These are phyloP conservation scores for Phaethornis superciliosus DNA, from an alignment of 2,113 vertebrate species.

Conservation along the genomic window DNA sequence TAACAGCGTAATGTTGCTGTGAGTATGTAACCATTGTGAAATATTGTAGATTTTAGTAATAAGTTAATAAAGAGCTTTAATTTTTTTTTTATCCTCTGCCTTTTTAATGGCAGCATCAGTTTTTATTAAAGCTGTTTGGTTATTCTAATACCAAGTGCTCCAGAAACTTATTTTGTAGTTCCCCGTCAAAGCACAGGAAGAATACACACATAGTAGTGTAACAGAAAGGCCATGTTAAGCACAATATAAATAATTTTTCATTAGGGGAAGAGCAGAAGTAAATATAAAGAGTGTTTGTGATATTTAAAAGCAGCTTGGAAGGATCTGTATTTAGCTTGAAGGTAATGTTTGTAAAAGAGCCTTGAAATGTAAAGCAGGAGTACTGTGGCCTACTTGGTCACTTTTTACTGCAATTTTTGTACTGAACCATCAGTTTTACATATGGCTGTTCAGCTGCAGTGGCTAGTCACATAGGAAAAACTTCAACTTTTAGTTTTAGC, in stretches of 20 bases:
- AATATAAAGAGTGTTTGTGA: background rate
- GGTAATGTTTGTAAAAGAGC: background rate
- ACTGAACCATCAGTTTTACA: background rate
- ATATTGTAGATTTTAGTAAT: slow-evolving; percentile 62
- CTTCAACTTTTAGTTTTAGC: background rate
- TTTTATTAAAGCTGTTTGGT: slow-evolving; percentile 67
- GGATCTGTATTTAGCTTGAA: slow-evolving; percentile 14
- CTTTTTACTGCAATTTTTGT: background rate
- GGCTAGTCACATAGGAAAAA: background rate
- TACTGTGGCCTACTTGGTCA: background rate
- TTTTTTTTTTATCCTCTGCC: slow-evolving; percentile 57
- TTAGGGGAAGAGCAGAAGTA: background rate
- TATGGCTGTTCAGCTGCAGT: background rate
- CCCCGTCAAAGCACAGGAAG: background rate
- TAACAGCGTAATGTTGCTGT: slow-evolving; percentile 56
- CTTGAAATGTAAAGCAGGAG: background rate
- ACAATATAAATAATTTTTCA: slow-evolving; percentile 45
- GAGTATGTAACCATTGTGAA: slow-evolving; percentile 50
- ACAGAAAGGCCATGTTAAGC: slow-evolving; percentile 51
- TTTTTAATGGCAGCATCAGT: slow-evolving; percentile 63
- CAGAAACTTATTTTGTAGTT: slow-evolving; percentile 29
- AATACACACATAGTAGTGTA: slow-evolving; percentile 3
- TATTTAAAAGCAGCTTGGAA: background rate
- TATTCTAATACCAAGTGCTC: slow-evolving; percentile 31
- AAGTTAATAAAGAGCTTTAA: slow-evolving; percentile 50